These are phyloP conservation scores for Anastrepha ludens DNA, from an alignment of 1,140 invertebrate species.

Conservation along the genomic window DNA sequence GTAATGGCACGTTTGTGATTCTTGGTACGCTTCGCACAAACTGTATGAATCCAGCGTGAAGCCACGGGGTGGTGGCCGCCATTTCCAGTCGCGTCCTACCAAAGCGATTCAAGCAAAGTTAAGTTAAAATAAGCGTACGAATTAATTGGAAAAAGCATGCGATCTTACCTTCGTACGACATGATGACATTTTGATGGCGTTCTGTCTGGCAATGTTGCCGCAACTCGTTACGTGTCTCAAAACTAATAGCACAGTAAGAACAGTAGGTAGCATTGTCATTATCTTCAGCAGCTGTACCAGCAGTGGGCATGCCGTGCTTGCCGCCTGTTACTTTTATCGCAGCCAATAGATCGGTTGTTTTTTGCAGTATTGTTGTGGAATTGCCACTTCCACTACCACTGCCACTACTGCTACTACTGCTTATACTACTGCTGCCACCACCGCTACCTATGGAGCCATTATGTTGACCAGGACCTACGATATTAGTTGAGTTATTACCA, in stretches of 20 bases:
- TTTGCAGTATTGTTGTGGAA: constrained; percentile 59
- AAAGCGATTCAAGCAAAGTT: neutral
- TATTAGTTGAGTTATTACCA: constrained; percentile 63
- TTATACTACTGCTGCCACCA: constrained; percentile 21
- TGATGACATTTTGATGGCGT: constrained; percentile 81
- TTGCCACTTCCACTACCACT: constrained; percentile 39
- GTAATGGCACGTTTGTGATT: constrained; percentile 79
- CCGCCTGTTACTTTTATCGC: constrained; percentile 65
- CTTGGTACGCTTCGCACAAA: constrained; percentile 78
- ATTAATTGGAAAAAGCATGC: neutral
- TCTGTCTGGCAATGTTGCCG: constrained; percentile 81
- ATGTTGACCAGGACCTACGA: constrained; percentile 60
- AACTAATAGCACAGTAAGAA: constrained; percentile 80
- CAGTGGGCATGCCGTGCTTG: constrained; percentile 12
- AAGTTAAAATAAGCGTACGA: too few relatives aligned
- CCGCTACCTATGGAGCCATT: constrained; percentile 45
- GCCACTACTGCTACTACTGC: constrained; percentile 37
- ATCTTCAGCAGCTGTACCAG: neutral
- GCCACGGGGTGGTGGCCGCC: constrained; percentile 81
- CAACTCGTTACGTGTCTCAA: constrained; percentile 78
- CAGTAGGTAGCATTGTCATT: constrained; percentile 66
- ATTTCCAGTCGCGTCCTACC: constrained; percentile 80
- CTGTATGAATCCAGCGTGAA: constrained; percentile 77
- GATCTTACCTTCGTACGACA: constrained; percentile 80
- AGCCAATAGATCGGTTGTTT: constrained; percentile 68